Evolutionary conservation across 2,113 vertebrate species (phyloP), one percentile per base, ranked within the genome.

Genomic region (Candoia aspera): DNA sequence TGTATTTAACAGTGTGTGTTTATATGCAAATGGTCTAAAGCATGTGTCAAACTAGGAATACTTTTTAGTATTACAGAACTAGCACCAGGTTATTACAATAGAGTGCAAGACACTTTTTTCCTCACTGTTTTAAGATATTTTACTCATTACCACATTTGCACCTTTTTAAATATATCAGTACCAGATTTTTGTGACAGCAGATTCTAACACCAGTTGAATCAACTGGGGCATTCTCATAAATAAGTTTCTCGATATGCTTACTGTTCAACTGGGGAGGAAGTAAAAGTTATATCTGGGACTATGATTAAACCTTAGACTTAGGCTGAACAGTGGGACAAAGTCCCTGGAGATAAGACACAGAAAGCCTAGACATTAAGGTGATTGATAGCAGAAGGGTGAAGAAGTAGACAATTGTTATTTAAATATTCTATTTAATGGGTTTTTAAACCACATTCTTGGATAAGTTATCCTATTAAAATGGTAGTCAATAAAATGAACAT

Each of bases 1-100:
- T 42, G 21, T 84, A 46, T 24, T 46, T 46, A 42, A 21, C 42
- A 46, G 37, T 24, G 8, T 37, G 54, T 92, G 59, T 88, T 12
- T 83, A 60, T 62, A 89, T 2, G 1, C 11, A 68, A 68, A 29
- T 8, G 24, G 60, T 58, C 17, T 19, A 58, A 58, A 29, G 62
- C 5, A 91, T 21, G 1, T 37, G 87, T 60, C 1, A 91, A 93
- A 88, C 90, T 86, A 53, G 90, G 88, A 26, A n/a, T 33, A 59
- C 23, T 60, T 73, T 23, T 57, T 60, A 64, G 26, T 29, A 53
- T 5, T 17, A 68, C 37, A 11, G 79, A 46, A 84, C 21, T 11
- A 84, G 19, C 19, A 37, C 13, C 79, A 8, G 2, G 46, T 84
- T 8, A 86, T 55, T 29, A n/a, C 26, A 86, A 86, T 54, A n/a